A percentile compares a stretch with the other conserved stretches of the same genome.
Conservation (phyloP, 2,113 vertebrate genomes). For the Ornithorhynchus anatinus region DNA sequence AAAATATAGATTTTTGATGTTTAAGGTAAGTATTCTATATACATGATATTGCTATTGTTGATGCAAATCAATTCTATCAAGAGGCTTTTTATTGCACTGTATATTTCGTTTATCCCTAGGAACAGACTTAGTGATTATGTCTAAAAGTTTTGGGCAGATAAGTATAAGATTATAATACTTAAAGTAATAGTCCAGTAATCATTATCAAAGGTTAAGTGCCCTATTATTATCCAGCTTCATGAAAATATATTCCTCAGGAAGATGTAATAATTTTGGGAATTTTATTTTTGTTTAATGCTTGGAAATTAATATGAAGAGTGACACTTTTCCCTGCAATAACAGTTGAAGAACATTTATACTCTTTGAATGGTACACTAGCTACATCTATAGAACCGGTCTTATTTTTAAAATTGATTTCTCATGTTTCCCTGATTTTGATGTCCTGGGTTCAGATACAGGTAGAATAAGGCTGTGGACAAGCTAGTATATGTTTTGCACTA, state of each 20-base stretch:
- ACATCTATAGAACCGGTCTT: slow-evolving; percentile 30
- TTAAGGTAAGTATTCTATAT: slow-evolving; percentile 59
- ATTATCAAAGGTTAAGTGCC: slow-evolving; percentile 47
- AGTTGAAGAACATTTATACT: slow-evolving; percentile 22
- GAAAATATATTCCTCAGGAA: slow-evolving; percentile 48
- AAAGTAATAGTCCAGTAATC: slow-evolving; percentile 46
- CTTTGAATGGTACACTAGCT: slow-evolving; percentile 51
- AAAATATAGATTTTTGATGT: slow-evolving; percentile 62
- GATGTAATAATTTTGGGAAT: slow-evolving; percentile 45
- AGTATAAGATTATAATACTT: slow-evolving; percentile 58
- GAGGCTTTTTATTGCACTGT: slow-evolving; percentile 73
- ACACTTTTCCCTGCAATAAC: slow-evolving; percentile 33
- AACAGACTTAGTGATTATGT: slow-evolving; percentile 72
- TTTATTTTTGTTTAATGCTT: slow-evolving; percentile 34
- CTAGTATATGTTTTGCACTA: slow-evolving; percentile 40
- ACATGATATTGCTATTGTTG: slow-evolving; percentile 71
- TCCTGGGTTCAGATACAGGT: slow-evolving; percentile 43
- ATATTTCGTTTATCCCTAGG: slow-evolving; percentile 71
- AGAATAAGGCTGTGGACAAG: slow-evolving; percentile 20
- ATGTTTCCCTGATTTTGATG: slow-evolving; percentile 54
- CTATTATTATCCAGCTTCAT: slow-evolving; percentile 54
- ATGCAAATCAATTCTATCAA: slow-evolving; percentile 70
- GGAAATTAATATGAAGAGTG: slow-evolving; percentile 37
- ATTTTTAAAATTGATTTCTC: slow-evolving; percentile 36
- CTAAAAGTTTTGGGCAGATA: slow-evolving; percentile 67